Evolutionary conservation across 2,888 invertebrate species (phyloP).

Genomic region (Cactoblastis cactorum): DNA sequence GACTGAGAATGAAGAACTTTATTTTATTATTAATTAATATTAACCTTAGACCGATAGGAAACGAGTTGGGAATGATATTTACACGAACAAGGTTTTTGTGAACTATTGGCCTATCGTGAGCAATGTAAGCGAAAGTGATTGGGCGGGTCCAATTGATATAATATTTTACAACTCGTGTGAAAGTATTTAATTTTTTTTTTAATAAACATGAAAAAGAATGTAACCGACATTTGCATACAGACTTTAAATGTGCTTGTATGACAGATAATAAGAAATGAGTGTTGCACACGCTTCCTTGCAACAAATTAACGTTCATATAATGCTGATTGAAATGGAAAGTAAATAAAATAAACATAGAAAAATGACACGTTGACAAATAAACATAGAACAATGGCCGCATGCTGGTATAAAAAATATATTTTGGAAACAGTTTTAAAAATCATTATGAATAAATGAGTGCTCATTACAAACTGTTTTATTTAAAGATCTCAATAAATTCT

Average conservation of each 20-base stretch:
- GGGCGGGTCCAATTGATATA: conserved; percentile 35
- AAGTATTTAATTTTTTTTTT: conserved; percentile 27
- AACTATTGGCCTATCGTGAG: conserved; percentile 49
- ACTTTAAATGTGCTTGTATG: background rate
- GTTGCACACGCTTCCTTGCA: background rate
- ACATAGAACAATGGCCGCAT: no score
- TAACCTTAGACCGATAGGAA: conserved; percentile 20
- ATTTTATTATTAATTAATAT: background rate
- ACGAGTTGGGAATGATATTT: conserved; percentile 28
- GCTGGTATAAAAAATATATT: no score
- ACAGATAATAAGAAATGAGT: background rate
- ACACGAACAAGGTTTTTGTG: conserved; percentile 26
- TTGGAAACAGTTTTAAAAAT: no score
- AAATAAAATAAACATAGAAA: no score
- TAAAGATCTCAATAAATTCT: no score
- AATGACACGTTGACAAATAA: no score
- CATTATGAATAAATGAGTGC: no score
- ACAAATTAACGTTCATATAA: background rate
- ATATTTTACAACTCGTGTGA: conserved; percentile 36
- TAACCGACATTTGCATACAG: background rate
- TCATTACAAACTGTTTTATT: no score
- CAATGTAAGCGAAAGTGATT: conserved; percentile 48
- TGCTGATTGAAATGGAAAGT: no score
- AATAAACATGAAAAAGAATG: background rate
- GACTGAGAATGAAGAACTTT: background rate